Conservation (phyloP, 2,797 vertebrate species). For the Chelidonichthys spinosus region DNA sequence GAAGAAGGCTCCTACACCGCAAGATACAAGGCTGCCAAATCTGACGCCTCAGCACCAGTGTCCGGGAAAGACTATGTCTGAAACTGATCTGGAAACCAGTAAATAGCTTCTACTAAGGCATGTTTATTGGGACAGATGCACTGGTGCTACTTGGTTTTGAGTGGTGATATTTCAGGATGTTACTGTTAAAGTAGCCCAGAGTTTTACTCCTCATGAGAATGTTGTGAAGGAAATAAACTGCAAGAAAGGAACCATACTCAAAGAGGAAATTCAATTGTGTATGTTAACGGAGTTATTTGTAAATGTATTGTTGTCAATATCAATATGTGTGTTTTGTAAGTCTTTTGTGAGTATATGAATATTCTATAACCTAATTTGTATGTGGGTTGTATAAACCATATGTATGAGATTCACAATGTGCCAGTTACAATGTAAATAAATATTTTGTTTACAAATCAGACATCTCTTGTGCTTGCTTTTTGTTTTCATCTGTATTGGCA, state of each 20-base stretch:
- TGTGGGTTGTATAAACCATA: constrained; percentile 28
- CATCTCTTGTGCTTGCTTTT: constrained; percentile 16
- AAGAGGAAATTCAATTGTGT: constrained; percentile 15
- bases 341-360: constrained; percentile 21
- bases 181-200: constrained; percentile 3
- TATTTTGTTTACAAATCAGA: constrained; percentile 67
- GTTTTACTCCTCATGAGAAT: constrained; percentile 22
- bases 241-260: constrained; percentile 46
- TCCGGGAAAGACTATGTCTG: constrained; percentile 88
- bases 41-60: constrained; percentile 79
- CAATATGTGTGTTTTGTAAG: background rate
- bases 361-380: constrained; percentile 19
- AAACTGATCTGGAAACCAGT: constrained; percentile 36
- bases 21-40: constrained; percentile 86
- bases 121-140: constrained; percentile 47
- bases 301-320: constrained; percentile 24
- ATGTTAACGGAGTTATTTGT: constrained; percentile 15
- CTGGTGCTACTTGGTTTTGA: constrained; percentile 36
- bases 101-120: background rate
- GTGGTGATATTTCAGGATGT: constrained; percentile 21
- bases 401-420: constrained; percentile 42
- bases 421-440: constrained; percentile 74
- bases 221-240: constrained; percentile 2
- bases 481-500: constrained; percentile 4
- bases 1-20: constrained; percentile 81